Evolutionary conservation across 2,888 invertebrate genomes (phyloP).

Genomic region (Eilema caniola): DNA sequence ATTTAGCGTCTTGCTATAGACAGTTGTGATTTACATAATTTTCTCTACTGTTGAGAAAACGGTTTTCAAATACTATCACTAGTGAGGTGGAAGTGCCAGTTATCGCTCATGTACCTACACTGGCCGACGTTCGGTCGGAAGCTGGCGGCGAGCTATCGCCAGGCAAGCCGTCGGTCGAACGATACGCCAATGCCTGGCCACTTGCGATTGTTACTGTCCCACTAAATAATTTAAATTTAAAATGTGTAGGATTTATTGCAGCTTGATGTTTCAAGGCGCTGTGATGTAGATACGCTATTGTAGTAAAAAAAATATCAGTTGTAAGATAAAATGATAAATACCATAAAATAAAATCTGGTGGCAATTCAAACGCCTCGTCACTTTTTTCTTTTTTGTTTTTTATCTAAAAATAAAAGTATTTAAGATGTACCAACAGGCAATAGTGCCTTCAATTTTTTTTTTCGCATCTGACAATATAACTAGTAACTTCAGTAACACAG

Average conservation of each 20-base stretch:
- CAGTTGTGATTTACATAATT: not conserved
- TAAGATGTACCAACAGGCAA: no score
- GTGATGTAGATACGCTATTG: not conserved
- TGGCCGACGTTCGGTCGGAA: constrained; percentile 23
- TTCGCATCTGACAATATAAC: not conserved
- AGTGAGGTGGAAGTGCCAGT: constrained; percentile 29
- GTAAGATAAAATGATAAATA: not conserved
- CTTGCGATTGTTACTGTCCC: constrained; percentile 8
- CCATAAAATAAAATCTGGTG: not conserved
- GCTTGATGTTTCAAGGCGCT: not conserved
- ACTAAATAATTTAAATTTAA: not conserved
- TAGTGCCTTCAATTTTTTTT: no score
- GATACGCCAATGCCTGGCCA: constrained; percentile 9
- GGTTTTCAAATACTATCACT: not conserved
- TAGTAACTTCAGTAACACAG: not conserved
- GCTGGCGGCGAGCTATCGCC: constrained; percentile 29
- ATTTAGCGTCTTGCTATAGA: no score
- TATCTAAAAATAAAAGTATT: no score
- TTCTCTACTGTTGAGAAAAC: not conserved
- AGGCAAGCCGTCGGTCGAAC: constrained; percentile 4
- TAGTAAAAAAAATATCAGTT: not conserved
- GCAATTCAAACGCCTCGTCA: no score
- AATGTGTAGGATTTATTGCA: not conserved
- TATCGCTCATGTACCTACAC: constrained; percentile 29
- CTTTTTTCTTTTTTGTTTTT: no score